These are phyloP conservation scores for Lasioglossum baleicum DNA, from an alignment of 1,140 invertebrate species.

Conservation along the genomic window DNA sequence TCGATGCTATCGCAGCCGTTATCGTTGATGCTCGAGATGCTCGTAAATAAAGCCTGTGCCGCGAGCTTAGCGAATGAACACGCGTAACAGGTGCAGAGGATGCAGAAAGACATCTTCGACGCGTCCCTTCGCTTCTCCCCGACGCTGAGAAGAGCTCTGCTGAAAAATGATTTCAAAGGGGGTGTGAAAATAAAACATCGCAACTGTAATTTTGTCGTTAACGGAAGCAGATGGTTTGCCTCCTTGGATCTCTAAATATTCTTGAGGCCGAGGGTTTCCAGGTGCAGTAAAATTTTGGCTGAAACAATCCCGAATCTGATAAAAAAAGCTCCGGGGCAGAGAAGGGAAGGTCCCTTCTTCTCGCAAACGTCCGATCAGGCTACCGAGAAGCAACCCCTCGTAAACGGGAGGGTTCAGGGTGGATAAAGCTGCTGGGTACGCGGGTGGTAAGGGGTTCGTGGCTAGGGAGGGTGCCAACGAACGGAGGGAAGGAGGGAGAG, in stretches of 20 bases:
- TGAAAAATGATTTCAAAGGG: too few relatives aligned
- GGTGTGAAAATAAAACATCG: too few relatives aligned
- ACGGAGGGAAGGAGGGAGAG: conserved; percentile 2
- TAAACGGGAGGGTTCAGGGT: conserved; percentile 56
- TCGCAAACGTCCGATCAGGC: conserved; percentile 38
- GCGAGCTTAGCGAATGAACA: neutral
- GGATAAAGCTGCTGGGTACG: conserved; percentile 63
- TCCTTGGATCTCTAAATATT: too few relatives aligned
- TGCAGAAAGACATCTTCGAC: neutral
- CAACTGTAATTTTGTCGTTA: too few relatives aligned
- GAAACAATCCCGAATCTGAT: conserved; percentile 21
- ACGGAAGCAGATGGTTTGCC: too few relatives aligned
- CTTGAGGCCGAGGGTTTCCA: neutral
- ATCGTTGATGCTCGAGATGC: neutral
- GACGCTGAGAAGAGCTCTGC: too few relatives aligned
- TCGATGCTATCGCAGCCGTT: neutral
- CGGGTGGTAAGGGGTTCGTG: conserved; percentile 51
- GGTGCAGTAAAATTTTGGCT: neutral
- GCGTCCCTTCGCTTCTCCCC: too few relatives aligned
- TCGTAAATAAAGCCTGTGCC: neutral
- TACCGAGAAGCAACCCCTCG: conserved; percentile 56
- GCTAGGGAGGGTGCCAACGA: conserved; percentile 47
- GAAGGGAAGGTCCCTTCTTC: conserved; percentile 28
- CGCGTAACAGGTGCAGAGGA: neutral
- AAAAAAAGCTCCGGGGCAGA: conserved; percentile 4